A percentile compares a stretch with the other conserved stretches of the same genome.
phyloP scores from a whole-genome alignment of 2,797 vertebrate species.

The Aldrovandia affinis region DNA sequence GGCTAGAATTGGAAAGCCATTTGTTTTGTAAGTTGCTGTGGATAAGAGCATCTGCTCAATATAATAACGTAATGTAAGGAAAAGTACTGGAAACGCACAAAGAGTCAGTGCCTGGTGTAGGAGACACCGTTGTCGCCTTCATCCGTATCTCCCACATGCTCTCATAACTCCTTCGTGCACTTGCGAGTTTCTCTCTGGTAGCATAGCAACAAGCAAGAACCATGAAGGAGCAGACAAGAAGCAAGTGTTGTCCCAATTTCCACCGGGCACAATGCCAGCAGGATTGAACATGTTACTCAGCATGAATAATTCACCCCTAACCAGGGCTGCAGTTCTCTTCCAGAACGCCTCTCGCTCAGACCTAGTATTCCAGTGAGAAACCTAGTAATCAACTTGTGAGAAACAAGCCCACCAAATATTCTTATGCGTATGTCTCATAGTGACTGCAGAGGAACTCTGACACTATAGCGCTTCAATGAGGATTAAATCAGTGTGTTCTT shows the following conservation, averaged over 20 bases:
- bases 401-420: background rate
- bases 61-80: background rate
- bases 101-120: constrained; percentile 28
- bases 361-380: background rate
- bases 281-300: constrained; percentile 69
- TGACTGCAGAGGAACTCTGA: background rate
- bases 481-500: background rate
- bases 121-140: constrained; percentile 10
- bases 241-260: constrained; percentile 75
- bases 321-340: constrained; percentile 64
- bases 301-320: constrained; percentile 75
- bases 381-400: background rate
- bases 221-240: constrained; percentile 63
- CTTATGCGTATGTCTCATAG: background rate
- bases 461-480: background rate
- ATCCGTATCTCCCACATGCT: constrained; percentile 58
- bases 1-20: background rate
- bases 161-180: constrained; percentile 52
- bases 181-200: constrained; percentile 66
- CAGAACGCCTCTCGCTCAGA: constrained; percentile 24
- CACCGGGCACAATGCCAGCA: constrained; percentile 64
- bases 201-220: constrained; percentile 73
- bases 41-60: background rate
- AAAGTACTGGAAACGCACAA: constrained; percentile 39
- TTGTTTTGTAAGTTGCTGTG: background rate